Evolutionary conservation across 2,113 vertebrate genomes (phyloP).

Genomic region (Cephalopterus ornatus): DNA sequence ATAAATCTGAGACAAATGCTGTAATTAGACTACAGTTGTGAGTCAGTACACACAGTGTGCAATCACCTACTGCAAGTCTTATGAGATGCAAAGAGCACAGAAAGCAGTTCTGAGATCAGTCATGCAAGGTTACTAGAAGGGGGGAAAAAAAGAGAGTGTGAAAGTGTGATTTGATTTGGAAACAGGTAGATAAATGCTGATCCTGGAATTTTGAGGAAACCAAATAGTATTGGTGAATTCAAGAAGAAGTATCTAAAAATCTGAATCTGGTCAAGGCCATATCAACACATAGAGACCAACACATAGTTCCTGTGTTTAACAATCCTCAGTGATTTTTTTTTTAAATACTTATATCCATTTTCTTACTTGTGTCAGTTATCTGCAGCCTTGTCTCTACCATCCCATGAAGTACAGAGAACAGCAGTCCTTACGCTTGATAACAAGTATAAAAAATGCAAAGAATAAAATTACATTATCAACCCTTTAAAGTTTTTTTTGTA

Average conservation of each 20-base stretch:
- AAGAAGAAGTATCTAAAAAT: not conserved
- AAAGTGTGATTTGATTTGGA: not conserved
- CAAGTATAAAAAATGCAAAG: not conserved
- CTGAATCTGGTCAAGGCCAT: not conserved
- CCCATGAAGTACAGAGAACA: not conserved
- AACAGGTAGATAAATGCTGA: not conserved
- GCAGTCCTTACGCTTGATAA: not conserved
- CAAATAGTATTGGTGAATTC: accelerated
- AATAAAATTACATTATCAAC: not conserved
- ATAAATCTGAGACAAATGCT: not conserved
- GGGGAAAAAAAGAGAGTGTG: not conserved
- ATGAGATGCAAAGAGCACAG: not conserved
- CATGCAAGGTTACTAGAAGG: not conserved
- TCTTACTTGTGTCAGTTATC: not conserved
- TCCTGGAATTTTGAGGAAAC: not conserved
- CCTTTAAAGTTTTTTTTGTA: not conserved
- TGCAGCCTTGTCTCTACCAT: not conserved
- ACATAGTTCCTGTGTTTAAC: not conserved
- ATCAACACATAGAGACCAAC: too few species aligned
- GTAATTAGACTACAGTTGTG: not conserved
- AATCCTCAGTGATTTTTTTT: not conserved
- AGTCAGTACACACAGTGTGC: not conserved
- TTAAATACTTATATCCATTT: not conserved
- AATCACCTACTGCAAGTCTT: not conserved
- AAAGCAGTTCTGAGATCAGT: not conserved